Evolutionary conservation across 92 coral and sea anemone genomes (phyloP).

Genomic region (Paramuricea clavata): DNA sequence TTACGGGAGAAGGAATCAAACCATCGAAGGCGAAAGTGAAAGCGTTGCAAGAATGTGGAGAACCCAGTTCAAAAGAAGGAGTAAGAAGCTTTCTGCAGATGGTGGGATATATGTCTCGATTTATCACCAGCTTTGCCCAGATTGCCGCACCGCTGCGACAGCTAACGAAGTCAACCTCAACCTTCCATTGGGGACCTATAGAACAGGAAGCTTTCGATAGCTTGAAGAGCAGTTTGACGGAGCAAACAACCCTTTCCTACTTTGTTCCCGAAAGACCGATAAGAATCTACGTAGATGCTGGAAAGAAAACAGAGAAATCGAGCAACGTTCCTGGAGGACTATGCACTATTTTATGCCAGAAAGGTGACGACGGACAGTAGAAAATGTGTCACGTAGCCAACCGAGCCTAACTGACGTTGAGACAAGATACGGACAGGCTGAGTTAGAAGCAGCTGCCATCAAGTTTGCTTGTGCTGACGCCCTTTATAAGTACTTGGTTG

Average conservation of each 20-base stretch:
- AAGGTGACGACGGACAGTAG: background rate
- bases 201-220: slow-evolving; percentile 33
- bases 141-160: slow-evolving; percentile 32
- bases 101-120: slow-evolving; percentile 13
- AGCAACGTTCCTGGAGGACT: background rate
- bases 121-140: background rate
- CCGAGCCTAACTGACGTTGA: slow-evolving; percentile 8
- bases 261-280: background rate
- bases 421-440: slow-evolving; percentile 26
- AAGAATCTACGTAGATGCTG: background rate
- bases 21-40: background rate
- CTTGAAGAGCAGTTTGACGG: slow-evolving; percentile 7
- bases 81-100: slow-evolving; percentile 1
- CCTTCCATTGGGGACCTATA: slow-evolving; percentile 37
- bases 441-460: slow-evolving; percentile 7
- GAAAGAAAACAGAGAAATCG: slow-evolving; percentile 7
- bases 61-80: slow-evolving; percentile 8
- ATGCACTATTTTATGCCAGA: background rate
- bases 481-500: no score
- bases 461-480: no score
- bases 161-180: slow-evolving; percentile 12
- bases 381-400: slow-evolving; percentile 15
- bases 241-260: slow-evolving; percentile 4
- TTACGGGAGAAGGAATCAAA: background rate
- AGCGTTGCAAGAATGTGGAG: slow-evolving; percentile 36